A percentile compares a stretch with the other conserved stretches of the same genome.
These are phyloP conservation scores for Ophion ellenae DNA, from an alignment of 2,888 invertebrate species.

Conservation along the genomic window DNA sequence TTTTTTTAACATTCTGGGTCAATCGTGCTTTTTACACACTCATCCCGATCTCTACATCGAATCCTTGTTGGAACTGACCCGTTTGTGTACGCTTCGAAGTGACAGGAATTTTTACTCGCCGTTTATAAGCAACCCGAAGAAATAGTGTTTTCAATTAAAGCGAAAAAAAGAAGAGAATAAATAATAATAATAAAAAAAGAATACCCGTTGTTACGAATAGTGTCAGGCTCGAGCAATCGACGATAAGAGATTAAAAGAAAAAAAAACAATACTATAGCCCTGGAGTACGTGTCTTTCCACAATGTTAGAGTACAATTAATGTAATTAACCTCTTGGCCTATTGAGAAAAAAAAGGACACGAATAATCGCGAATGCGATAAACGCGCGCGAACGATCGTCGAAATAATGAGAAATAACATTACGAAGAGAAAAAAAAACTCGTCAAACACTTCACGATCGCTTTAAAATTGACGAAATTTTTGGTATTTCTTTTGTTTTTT, in stretches of 20 bases:
- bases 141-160: conserved; percentile 43
- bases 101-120: conserved; percentile 48
- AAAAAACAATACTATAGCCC: conserved; percentile 44
- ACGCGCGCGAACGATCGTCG: conserved; percentile 39
- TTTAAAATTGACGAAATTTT: conserved; percentile 1
- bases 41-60: conserved; percentile 57
- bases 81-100: conserved; percentile 44
- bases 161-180: conserved; percentile 15
- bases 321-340: conserved; percentile 62
- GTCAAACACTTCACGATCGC: conserved; percentile 1
- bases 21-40: conserved; percentile 55
- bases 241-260: conserved; percentile 50
- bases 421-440: background rate
- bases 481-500: background rate
- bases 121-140: conserved; percentile 36
- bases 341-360: conserved; percentile 47
- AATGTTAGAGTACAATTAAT: conserved; percentile 66
- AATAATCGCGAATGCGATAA: conserved; percentile 47
- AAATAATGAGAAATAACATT: background rate
- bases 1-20: conserved; percentile 6
- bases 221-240: conserved; percentile 52
- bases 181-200: background rate
- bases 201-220: conserved; percentile 34
- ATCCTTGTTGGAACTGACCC: conserved; percentile 51
- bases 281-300: conserved; percentile 64